These are phyloP conservation scores for Tetragonisca angustula DNA, from an alignment of 2,888 invertebrate species.

Conservation along the genomic window DNA sequence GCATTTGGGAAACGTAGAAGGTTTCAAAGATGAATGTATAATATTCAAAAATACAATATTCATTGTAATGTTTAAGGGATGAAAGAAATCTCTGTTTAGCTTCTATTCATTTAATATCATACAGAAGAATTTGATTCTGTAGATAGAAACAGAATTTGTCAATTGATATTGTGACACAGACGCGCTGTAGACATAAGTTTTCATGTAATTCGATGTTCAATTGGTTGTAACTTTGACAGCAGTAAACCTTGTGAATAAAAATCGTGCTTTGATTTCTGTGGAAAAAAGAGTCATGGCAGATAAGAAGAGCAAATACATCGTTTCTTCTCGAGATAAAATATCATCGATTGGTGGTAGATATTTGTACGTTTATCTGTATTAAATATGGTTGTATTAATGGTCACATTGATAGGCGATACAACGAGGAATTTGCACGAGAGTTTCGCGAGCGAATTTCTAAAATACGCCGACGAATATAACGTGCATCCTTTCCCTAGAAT, in stretches of 20 bases:
- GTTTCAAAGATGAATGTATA: no score
- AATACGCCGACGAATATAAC: conserved; percentile 36
- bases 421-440: conserved; percentile 29
- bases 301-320: conserved; percentile 34
- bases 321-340: conserved; percentile 43
- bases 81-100: no score
- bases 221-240: not conserved
- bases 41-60: no score
- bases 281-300: conserved; percentile 37
- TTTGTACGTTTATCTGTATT: not conserved
- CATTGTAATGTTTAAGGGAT: no score
- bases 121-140: no score
- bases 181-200: not conserved
- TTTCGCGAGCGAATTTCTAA: conserved; percentile 60
- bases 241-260: not conserved
- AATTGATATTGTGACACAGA: not conserved
- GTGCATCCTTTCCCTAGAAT: conserved; percentile 44
- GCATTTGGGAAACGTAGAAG: no score
- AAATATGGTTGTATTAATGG: not conserved
- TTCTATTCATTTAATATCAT: no score
- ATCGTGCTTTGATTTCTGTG: not conserved
- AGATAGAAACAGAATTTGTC: no score
- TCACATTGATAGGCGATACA: conserved; percentile 19
- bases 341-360: conserved; percentile 43
- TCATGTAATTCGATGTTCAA: not conserved